phyloP scores from a whole-genome alignment of 2,888 invertebrate species.

The Andricus quercusramuli region DNA sequence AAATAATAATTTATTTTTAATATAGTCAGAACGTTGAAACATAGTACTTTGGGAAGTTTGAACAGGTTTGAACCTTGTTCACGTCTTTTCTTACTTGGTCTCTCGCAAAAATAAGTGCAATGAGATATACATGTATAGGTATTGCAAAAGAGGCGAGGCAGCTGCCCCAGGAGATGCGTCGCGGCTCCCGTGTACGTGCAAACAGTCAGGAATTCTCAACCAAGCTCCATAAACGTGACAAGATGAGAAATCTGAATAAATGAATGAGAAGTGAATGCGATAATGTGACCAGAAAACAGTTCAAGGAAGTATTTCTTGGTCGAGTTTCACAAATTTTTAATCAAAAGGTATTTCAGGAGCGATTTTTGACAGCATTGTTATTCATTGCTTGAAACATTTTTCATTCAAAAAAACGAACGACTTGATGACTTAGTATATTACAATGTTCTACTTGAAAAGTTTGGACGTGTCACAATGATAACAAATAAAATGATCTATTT shows the following conservation, averaged over 20 bases:
- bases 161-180: slow-evolving; percentile 69
- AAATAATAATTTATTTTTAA: no score
- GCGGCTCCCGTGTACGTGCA: slow-evolving; percentile 67
- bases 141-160: slow-evolving; percentile 66
- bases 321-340: background rate
- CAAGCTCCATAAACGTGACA: slow-evolving; percentile 24
- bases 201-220: slow-evolving; percentile 70
- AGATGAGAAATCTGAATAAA: background rate
- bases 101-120: slow-evolving; percentile 59
- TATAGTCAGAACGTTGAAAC: background rate
- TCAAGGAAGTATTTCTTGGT: background rate
- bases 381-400: background rate
- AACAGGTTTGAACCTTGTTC: background rate
- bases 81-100: slow-evolving; percentile 42
- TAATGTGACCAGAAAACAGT: background rate
- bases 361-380: background rate
- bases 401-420: no score
- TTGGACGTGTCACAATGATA: no score
- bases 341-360: background rate
- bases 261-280: background rate
- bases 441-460: no score
- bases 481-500: no score
- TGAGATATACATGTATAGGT: slow-evolving; percentile 54
- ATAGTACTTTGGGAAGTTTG: slow-evolving; percentile 10
- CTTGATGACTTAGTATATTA: no score